Evolutionary conservation across 2,888 invertebrate species (phyloP).

Genomic region (Acronicta aceris): DNA sequence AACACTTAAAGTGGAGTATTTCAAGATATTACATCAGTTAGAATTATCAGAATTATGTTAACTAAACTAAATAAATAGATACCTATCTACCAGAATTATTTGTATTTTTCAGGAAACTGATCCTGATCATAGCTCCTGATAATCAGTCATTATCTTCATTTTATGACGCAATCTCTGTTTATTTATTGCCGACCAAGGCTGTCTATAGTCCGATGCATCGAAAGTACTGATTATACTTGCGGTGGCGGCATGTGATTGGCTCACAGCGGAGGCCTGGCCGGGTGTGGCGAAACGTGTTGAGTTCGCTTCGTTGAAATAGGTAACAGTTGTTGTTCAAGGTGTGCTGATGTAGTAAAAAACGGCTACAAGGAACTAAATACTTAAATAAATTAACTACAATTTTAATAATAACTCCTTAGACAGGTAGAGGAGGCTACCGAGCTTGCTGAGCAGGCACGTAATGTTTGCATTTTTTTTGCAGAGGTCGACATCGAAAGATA

Average conservation of each 20-base stretch:
- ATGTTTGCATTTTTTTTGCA: conserved; percentile 59
- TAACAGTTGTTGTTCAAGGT: conserved; percentile 62
- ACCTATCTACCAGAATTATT: conserved; percentile 3
- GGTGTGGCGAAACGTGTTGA: conserved; percentile 83
- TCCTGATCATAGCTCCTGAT: conserved; percentile 10
- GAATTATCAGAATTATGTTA: conserved; percentile 3
- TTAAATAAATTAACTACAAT: conserved; percentile 4
- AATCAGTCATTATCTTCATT: conserved; percentile 54
- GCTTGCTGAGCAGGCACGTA: conserved; percentile 45
- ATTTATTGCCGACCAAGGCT: conserved; percentile 76
- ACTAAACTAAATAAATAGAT: conserved; percentile 14
- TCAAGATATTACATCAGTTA: conserved; percentile 36
- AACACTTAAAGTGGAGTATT: conserved; percentile 19
- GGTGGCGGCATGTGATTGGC: conserved; percentile 80
- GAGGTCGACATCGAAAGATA: conserved; percentile 38
- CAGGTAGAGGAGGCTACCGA: neutral
- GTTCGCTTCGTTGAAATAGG: conserved; percentile 63
- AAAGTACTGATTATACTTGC: conserved; percentile 78
- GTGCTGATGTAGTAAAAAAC: conserved; percentile 47
- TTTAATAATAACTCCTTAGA: conserved; percentile 11
- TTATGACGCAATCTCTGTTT: conserved; percentile 73
- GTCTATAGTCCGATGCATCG: conserved; percentile 77
- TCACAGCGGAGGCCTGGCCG: conserved; percentile 81
- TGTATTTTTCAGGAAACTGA: conserved; percentile 16
- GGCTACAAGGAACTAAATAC: conserved; percentile 23